Percentiles rank a stretch among this genome's conserved stretches.
Evolutionary conservation across 2,797 vertebrate genomes (phyloP).

Genomic region (Cottoperca gobio): DNA sequence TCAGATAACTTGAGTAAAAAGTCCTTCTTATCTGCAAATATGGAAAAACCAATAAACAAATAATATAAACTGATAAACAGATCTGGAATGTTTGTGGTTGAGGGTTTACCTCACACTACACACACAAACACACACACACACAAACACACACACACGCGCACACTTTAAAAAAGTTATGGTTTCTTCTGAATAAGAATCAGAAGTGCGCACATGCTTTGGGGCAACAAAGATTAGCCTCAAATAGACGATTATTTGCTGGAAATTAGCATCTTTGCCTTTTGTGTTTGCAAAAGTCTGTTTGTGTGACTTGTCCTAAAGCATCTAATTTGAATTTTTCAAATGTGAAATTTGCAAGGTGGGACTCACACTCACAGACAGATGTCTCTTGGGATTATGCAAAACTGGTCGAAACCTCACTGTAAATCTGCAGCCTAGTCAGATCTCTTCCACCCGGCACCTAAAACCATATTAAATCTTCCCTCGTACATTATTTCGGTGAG

Average conservation of each 20-base stretch:
- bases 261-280: slow-evolving; percentile 45
- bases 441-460: slow-evolving; percentile 46
- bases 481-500: slow-evolving; percentile 34
- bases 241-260: slow-evolving; percentile 47
- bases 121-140: background rate
- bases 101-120: background rate
- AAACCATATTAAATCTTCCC: slow-evolving; percentile 52
- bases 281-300: slow-evolving; percentile 44
- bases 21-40: slow-evolving; percentile 35
- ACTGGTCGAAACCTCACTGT: slow-evolving; percentile 32
- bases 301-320: slow-evolving; percentile 38
- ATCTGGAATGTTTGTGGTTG: slow-evolving; percentile 31
- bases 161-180: slow-evolving; percentile 20
- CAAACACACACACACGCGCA: background rate
- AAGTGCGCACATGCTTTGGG: slow-evolving; percentile 30
- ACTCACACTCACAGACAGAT: slow-evolving; percentile 55
- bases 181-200: slow-evolving; percentile 42
- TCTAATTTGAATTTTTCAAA: slow-evolving; percentile 60
- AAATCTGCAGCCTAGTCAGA: slow-evolving; percentile 55
- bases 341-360: slow-evolving; percentile 59
- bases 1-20: slow-evolving; percentile 30
- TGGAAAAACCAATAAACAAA: slow-evolving; percentile 39
- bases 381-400: slow-evolving; percentile 74
- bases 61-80: slow-evolving; percentile 27
- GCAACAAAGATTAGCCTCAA: slow-evolving; percentile 45